Conservation (phyloP, 2,797 vertebrate genomes). For the Petrocephalus schoutedeni region DNA sequence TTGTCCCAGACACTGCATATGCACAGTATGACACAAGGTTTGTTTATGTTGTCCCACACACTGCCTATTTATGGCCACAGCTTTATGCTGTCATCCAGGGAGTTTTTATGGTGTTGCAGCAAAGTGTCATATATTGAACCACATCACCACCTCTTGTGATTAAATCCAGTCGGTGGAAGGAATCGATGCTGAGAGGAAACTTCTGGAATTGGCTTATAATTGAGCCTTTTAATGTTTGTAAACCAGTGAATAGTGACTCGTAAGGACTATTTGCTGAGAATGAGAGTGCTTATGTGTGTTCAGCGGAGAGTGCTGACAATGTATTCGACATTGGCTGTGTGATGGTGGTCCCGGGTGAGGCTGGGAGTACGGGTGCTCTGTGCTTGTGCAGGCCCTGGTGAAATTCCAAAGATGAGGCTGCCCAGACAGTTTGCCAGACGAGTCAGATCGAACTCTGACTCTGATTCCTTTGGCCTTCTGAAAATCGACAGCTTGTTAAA, state of each 20-base stretch:
- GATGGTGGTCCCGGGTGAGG: neutral
- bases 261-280: neutral
- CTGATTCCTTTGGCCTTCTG: neutral
- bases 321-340: neutral
- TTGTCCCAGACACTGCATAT: neutral
- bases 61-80: neutral
- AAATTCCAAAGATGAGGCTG: neutral
- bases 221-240: constrained; percentile 6
- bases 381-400: neutral
- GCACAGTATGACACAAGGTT: neutral
- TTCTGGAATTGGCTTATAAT: constrained; percentile 7
- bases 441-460: neutral
- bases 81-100: neutral
- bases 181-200: neutral
- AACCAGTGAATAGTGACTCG: neutral
- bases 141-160: neutral
- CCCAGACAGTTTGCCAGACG: neutral
- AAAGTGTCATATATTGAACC: neutral
- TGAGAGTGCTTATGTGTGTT: neutral
- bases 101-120: neutral
- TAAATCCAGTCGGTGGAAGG: neutral
- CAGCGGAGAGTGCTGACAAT: neutral
- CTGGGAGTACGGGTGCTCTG: neutral
- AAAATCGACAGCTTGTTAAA: constrained; percentile 3
- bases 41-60: neutral